A percentile compares a stretch with the other conserved stretches of the same genome.
These are phyloP conservation scores for Chrysomela aeneicollis DNA, from an alignment of 2,888 invertebrate genomes.

Conservation along the genomic window DNA sequence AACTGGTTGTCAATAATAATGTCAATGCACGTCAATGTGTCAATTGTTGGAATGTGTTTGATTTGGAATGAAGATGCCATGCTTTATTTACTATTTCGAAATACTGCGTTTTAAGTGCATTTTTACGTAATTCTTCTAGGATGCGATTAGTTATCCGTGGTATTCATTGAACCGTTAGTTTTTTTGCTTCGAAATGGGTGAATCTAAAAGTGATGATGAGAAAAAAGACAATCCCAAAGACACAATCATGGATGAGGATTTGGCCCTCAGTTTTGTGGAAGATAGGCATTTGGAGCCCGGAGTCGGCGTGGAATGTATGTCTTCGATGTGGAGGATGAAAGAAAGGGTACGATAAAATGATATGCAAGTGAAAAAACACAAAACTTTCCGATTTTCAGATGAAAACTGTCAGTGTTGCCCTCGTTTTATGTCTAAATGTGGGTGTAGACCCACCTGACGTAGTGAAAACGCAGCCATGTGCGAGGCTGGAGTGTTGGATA, in stretches of 20 bases:
- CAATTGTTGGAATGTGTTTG: constrained; percentile 1
- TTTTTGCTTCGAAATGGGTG: constrained; percentile 34
- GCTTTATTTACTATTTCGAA: constrained; percentile 27
- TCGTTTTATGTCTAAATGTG: constrained; percentile 96
- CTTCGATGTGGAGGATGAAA: constrained; percentile 91
- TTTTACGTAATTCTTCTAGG: constrained; percentile 7
- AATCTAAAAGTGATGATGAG: constrained; percentile 32
- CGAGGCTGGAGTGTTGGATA: constrained; percentile 96
- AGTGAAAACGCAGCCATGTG: constrained; percentile 96
- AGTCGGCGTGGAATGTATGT: constrained; percentile 70
- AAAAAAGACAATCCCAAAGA: constrained; percentile 30
- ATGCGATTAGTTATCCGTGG: constrained; percentile 11
- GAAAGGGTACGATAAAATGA: constrained; percentile 71
- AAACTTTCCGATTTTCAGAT: constrained; percentile 69
- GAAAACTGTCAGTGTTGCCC: constrained; percentile 98
- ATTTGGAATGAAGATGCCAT: constrained; percentile 32
- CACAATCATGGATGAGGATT: constrained; percentile 68
- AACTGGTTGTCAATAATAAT: background rate
- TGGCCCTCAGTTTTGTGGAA: constrained; percentile 77
- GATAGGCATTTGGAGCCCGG: constrained; percentile 78
- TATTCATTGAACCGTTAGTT: constrained; percentile 9
- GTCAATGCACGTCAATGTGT: background rate
- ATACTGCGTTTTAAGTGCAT: constrained; percentile 34
- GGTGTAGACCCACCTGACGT: constrained; percentile 99
- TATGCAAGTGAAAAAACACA: background rate